A percentile compares a stretch with the other conserved stretches of the same genome.
These are phyloP conservation scores for Diprion similis DNA, from an alignment of 1,140 invertebrate genomes.

Conservation along the genomic window DNA sequence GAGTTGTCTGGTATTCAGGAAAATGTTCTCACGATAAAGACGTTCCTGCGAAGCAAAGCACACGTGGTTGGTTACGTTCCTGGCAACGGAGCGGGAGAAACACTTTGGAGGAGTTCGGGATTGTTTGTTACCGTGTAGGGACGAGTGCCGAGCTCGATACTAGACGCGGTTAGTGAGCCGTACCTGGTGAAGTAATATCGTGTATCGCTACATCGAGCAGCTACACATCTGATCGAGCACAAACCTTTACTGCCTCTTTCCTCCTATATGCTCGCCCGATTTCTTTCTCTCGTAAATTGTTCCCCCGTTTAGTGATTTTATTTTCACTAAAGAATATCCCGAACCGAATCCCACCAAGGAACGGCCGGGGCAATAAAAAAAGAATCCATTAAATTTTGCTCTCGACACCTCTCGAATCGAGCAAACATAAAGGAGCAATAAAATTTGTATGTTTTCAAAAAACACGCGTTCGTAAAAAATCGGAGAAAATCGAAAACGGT, in stretches of 20 bases:
- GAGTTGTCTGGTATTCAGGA: neutral
- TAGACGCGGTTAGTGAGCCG: constrained; percentile 22
- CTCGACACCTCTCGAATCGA: no score
- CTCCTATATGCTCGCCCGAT: constrained; percentile 5
- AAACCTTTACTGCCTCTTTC: constrained; percentile 40
- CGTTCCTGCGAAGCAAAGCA: neutral
- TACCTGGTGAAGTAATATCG: constrained; percentile 38
- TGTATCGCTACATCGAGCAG: constrained; percentile 39
- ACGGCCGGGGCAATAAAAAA: neutral
- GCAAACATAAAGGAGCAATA: no score
- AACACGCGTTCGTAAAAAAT: no score
- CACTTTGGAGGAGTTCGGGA: neutral
- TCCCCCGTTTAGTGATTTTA: constrained; percentile 43
- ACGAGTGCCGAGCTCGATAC: constrained; percentile 10
- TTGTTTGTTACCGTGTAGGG: neutral
- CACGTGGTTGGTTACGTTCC: neutral
- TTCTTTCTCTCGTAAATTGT: constrained; percentile 38
- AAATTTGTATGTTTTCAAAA: no score
- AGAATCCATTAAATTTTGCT: no score
- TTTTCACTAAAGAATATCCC: constrained; percentile 27
- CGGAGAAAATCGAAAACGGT: no score
- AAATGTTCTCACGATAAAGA: neutral
- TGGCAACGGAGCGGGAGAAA: neutral
- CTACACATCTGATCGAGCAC: constrained; percentile 44
- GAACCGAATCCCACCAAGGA: neutral